These are phyloP conservation scores for Agrypnia vestita DNA, from an alignment of 1,140 invertebrate genomes.

Conservation along the genomic window DNA sequence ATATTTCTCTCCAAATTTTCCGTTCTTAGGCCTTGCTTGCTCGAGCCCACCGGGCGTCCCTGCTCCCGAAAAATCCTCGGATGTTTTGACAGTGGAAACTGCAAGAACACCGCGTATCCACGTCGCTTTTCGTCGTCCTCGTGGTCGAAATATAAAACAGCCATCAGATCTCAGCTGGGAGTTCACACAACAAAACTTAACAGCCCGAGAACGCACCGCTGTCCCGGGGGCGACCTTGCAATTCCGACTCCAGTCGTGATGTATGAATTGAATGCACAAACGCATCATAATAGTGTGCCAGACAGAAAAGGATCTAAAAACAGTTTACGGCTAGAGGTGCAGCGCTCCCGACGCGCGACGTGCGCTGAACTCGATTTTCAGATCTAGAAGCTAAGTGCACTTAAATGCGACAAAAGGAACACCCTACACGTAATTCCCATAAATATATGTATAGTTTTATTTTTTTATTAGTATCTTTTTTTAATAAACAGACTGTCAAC, in stretches of 20 bases:
- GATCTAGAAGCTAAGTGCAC: not conserved
- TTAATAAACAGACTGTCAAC: too few relatives aligned
- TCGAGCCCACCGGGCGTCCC: too few relatives aligned
- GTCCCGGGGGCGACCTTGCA: not conserved
- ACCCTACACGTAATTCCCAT: too few relatives aligned
- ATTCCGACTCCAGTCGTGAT: slow-evolving; percentile 2
- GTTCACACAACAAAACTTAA: too few relatives aligned
- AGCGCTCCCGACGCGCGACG: not conserved
- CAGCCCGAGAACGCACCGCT: not conserved
- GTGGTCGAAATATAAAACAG: not conserved
- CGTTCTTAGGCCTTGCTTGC: too few relatives aligned
- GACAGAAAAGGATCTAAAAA: slow-evolving; percentile 46
- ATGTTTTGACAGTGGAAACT: slow-evolving; percentile 13
- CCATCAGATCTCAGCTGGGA: not conserved
- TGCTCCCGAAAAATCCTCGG: too few relatives aligned
- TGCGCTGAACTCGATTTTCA: not conserved
- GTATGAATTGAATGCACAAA: slow-evolving; percentile 47
- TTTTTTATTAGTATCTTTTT: too few relatives aligned
- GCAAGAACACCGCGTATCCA: slow-evolving; percentile 12
- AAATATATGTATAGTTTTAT: too few relatives aligned
- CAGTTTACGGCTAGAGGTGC: slow-evolving; percentile 19
- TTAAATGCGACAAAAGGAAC: too few relatives aligned
- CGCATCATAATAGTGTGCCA: slow-evolving; percentile 39
- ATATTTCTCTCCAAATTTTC: too few relatives aligned
- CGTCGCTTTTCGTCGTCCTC: not conserved